Evolutionary conservation across 2,113 vertebrate species (phyloP).

Genomic region (Eolophus roseicapilla): DNA sequence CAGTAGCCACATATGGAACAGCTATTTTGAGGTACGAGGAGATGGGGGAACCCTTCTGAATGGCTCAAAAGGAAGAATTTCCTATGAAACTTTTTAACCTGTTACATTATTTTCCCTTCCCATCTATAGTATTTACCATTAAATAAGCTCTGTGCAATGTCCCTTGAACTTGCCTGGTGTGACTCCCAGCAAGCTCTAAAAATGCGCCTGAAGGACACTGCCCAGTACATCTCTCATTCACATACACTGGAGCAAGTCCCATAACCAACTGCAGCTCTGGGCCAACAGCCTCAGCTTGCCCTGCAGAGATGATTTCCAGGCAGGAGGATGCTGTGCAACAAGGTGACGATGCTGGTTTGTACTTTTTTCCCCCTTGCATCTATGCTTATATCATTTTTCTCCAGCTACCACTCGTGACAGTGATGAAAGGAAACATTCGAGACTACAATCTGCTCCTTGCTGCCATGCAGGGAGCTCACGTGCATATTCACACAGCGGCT

Average conservation of each 20-base stretch:
- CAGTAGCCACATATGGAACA: neutral
- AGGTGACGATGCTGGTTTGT: neutral
- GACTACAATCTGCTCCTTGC: neutral
- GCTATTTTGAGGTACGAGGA: neutral
- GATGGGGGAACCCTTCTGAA: neutral
- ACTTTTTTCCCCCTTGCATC: neutral
- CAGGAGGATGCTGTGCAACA: neutral
- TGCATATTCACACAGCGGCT: constrained; percentile 41
- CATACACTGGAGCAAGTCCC: neutral
- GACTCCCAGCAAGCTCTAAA: neutral
- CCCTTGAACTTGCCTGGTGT: neutral
- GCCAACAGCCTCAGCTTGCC: neutral
- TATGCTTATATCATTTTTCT: neutral
- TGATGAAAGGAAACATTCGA: constrained; percentile 6
- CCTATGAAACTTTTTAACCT: neutral
- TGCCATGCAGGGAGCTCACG: neutral
- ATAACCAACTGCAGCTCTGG: neutral
- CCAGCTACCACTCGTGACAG: constrained; percentile 27
- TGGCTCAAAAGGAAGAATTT: neutral
- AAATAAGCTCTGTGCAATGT: neutral
- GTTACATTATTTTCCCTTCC: neutral
- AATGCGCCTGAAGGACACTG: neutral
- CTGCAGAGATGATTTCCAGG: neutral
- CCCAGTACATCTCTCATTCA: neutral
- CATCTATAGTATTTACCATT: neutral